Conservation (phyloP, 2,113 vertebrate genomes). For the Coptodon rendalli region DNA sequence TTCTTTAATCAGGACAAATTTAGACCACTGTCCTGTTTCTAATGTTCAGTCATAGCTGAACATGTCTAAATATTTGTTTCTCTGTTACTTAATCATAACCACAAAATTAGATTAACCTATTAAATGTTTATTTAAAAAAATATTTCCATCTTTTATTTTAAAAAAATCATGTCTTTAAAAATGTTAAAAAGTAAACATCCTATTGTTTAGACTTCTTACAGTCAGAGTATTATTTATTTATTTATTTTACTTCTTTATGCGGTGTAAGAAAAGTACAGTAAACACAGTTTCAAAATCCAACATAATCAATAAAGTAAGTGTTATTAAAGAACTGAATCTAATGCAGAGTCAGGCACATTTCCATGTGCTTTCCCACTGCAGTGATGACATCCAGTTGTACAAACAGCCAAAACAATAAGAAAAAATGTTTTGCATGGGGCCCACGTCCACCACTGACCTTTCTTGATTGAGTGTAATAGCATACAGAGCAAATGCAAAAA, state of each 20-base stretch:
- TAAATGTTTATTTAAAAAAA: background rate
- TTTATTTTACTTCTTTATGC: background rate
- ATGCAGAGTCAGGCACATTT: background rate
- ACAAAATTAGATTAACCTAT: background rate
- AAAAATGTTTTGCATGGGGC: conserved; percentile 55
- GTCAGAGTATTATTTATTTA: background rate
- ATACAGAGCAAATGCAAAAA: conserved; percentile 75
- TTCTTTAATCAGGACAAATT: background rate
- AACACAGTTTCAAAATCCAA: background rate
- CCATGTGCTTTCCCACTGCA: conserved; percentile 1
- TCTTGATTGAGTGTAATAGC: conserved; percentile 77
- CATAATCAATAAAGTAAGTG: background rate
- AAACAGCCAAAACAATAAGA: conserved; percentile 16
- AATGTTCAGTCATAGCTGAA: background rate
- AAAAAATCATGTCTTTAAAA: background rate
- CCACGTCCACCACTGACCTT: conserved; percentile 74
- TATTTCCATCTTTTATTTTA: background rate
- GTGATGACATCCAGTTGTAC: background rate
- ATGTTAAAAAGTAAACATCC: background rate
- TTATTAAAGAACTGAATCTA: background rate
- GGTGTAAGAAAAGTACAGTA: background rate
- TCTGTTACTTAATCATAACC: background rate
- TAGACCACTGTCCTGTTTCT: background rate
- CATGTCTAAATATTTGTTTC: background rate
- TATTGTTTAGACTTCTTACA: background rate